Evolutionary conservation across 2,113 vertebrate species (phyloP).

Genomic region (Ochotona princeps): DNA sequence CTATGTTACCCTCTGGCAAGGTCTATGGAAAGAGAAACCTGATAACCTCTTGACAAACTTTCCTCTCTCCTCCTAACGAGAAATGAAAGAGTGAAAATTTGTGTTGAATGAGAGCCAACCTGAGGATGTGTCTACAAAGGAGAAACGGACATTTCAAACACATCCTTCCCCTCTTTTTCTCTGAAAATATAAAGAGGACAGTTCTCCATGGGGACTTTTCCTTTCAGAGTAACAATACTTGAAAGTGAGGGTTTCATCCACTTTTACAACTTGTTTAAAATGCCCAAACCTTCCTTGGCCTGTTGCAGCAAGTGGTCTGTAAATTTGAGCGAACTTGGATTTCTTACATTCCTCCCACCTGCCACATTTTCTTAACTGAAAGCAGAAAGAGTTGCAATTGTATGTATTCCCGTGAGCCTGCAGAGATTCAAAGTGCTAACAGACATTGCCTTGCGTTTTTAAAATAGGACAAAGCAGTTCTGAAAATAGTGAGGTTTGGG

Average conservation of each 20-base stretch:
- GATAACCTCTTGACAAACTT: conserved; percentile 73
- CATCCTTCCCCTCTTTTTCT: conserved; percentile 63
- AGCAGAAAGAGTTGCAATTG: conserved; percentile 69
- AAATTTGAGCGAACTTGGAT: conserved; percentile 63
- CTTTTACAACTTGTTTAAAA: conserved; percentile 70
- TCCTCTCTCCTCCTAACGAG: conserved; percentile 68
- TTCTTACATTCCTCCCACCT: conserved; percentile 68
- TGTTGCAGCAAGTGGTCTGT: conserved; percentile 49
- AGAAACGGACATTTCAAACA: conserved; percentile 71
- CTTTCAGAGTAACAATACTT: conserved; percentile 69
- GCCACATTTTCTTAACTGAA: conserved; percentile 70
- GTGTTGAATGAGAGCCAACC: conserved; percentile 73
- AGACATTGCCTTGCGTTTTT: conserved; percentile 76
- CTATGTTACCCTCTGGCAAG: conserved; percentile 59
- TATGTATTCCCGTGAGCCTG: conserved; percentile 59
- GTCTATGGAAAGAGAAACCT: conserved; percentile 58
- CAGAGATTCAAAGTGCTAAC: conserved; percentile 69
- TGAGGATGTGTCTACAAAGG: conserved; percentile 70
- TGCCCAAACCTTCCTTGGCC: conserved; percentile 5
- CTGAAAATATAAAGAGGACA: conserved; percentile 66
- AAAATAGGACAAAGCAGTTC: conserved; percentile 76
- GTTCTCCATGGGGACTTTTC: conserved; percentile 78
- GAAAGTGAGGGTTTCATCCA: conserved; percentile 63
- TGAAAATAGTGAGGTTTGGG: conserved; percentile 80
- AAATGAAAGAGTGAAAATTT: conserved; percentile 76